Evolutionary conservation across 2,113 vertebrate genomes (phyloP), one percentile per base, ranked within the genome.

Genomic region (Callorhinus ursinus): DNA sequence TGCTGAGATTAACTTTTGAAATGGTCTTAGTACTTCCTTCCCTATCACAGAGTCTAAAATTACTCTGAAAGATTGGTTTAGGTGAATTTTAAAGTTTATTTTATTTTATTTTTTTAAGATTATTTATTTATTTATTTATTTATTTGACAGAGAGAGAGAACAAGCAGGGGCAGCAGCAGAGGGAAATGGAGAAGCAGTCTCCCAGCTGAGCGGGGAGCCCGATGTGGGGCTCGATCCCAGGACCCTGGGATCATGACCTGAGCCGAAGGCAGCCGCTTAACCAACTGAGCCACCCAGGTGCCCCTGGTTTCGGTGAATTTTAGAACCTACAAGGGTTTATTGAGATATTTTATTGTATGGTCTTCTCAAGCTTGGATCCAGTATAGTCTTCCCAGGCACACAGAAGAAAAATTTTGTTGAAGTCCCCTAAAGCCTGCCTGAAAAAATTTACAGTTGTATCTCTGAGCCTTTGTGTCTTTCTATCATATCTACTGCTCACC

Each of bases 1-100:
- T 53, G 24, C 57, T 81, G 36, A 4, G 22, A 97, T 92, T 96
- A 82, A 67, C 15, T 61, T 94, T 26, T 82, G 4, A 88, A 92
- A 77, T 82, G 15, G 33, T 46, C 42, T 93, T 92, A 33, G 36
- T 59, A 77, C 2, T 81, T 33, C 72, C 2, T 81, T 33, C 21
- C 16, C 33, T 51, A n/a, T 19, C 39, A 18, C 36, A 0, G 11
- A 76, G 1, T 33, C 10, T 92, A 79, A 95, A 91, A 79, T 80
- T 22, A 71, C 26, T 31, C 39, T 71, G 53, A 74, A 85, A 71
- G 33, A 36, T 36, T 36, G 36, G 36, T 39, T 39, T 39, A 39
- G 39, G 39, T 39, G 39, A 39, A 39, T 39, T 39, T 39, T 39
- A 39, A 39, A 39, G 39, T 39, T 39, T 39, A 39, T 39, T 39